Base-by-base conservation (phyloP, 2,888 invertebrate genomes). In the Drepana falcataria region DNA sequence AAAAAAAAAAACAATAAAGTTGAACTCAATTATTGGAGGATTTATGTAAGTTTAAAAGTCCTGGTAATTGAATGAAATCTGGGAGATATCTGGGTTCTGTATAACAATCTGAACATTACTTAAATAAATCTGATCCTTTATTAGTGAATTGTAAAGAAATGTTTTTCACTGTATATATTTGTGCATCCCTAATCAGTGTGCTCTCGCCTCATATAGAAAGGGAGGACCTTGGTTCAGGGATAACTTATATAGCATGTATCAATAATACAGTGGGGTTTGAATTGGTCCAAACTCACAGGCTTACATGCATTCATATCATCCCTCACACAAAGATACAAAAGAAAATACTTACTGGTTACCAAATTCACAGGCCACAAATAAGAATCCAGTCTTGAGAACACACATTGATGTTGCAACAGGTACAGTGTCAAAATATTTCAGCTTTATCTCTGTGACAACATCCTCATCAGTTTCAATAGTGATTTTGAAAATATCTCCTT, bases 401-500 rank as follows among this genome's bases (percentile, higher is more conserved):
- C 99, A 99, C 96, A 99, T 96, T 0, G 98, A 94, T 33, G 97
- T 94, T 0, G 99, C 98, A 2, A 99, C 98, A 4, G 99, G 99
- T 2, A 99, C 98, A 0, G 99, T 99, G 80, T 99, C 99, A 86
- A 99, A 99, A 87, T 99, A 99, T 79, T 99, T 99, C 7, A 99
- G 88, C 75, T 98, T 98, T 61, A 99, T 99, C 91, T 99, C 99
- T 0, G 98, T 99, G 4, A 98, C 99, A 92, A 99, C 97, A 77
- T 99, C 99, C 68, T 98, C 98, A 85, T 99, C 98, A 33, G 97
- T 97, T 83, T 99, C 99, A 49, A 99, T 92, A 0, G 99, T 99
- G 37, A 99, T 97, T 87, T 98, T 99, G 81, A 99, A 99, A 59
- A 98, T 96, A 58, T 92, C 91, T 53, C 91, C 91, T 67, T 99